Evolutionary conservation across 2,888 invertebrate species (phyloP), one percentile per base, ranked within the genome.

Genomic region (Helicoverpa assulta): DNA sequence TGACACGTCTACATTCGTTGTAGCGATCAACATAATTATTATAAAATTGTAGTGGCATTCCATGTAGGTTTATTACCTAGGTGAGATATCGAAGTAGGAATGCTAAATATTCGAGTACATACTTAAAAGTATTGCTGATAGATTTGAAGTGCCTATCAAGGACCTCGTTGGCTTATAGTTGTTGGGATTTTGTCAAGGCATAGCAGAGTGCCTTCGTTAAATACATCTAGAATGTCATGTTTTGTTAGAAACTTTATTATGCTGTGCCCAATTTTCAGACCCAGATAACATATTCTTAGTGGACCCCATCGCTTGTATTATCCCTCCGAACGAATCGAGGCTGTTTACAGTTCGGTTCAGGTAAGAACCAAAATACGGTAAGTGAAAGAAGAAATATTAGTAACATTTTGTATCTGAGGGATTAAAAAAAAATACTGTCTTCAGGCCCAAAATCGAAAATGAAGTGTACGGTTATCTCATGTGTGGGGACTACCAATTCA

Each of bases 291-390:
- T 94, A 59, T 95, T 95, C 79, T 65, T 93, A 60, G 88, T 95
- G 43, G 95, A 95, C 75, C 95, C 95, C 1, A 89, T 94, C 58
- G 88, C 89, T 12, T 85, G 90, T 57, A 73, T 87, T 8, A 93
- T 95, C 77, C 94, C 94, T 51, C 89, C 93, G 2, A 91, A 91
- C n/a, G 94, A 94, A 80, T 95, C 95, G 5, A 91, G 90, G 81
- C 77, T 94, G 47, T 95, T 95, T 73, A 94, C 95, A 5, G 87
- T 95, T 26, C 87, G 95, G 86, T 95, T 93, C 81, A 92, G 95
- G 95, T 95, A 86, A 78, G 56, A 40, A 60, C 29, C 1, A 18
- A 18, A 18, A 50, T 47, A 1, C 16, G 1, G 1, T 47, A 6
- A 47, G 43, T 16, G 12, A 0, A 40, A 14, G 40, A 40, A 12